Evolutionary conservation across 2,888 invertebrate genomes (phyloP).

Genomic region (Tryphoninae sp.): DNA sequence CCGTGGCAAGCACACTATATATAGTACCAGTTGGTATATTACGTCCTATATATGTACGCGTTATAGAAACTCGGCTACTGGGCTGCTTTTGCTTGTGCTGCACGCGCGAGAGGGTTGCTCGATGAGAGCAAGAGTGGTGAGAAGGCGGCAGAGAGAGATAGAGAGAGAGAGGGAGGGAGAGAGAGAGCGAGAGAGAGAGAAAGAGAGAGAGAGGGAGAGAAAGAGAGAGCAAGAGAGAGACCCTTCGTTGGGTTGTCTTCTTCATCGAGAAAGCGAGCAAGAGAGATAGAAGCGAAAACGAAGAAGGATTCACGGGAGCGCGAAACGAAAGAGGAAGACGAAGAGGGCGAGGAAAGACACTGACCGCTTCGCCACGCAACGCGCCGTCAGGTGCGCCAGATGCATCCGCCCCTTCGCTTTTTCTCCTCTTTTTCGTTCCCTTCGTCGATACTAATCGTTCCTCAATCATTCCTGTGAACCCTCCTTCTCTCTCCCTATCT

Average conservation of each 20-base stretch:
- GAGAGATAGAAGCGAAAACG: constrained; percentile 36
- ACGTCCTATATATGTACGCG: constrained; percentile 14
- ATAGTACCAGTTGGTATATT: constrained; percentile 17
- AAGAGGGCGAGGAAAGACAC: constrained; percentile 58
- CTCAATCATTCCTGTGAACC: constrained; percentile 74
- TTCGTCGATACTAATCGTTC: constrained; percentile 79
- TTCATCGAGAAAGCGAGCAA: constrained; percentile 23
- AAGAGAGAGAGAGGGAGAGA: constrained; percentile 23
- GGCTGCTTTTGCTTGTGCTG: constrained; percentile 42
- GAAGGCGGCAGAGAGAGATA: constrained; percentile 22
- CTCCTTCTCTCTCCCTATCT: constrained; percentile 1
- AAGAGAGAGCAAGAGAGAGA: constrained; percentile 16
- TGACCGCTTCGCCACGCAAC: constrained; percentile 69
- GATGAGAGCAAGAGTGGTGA: constrained; percentile 20
- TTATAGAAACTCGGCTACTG: constrained; percentile 24
- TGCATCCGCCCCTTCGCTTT: constrained; percentile 68
- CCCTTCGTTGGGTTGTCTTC: constrained; percentile 27
- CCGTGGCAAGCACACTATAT: constrained; percentile 49
- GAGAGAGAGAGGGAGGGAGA: constrained; percentile 17
- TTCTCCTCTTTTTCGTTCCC: constrained; percentile 61
- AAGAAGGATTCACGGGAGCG: constrained; percentile 55
- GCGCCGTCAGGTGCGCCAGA: constrained; percentile 80
- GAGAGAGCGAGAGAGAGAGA: constrained; percentile 21
- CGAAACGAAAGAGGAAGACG: constrained; percentile 41
- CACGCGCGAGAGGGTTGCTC: constrained; percentile 56